A percentile compares a stretch with the other conserved stretches of the same genome.
phyloP scores from a whole-genome alignment of 2,888 invertebrate genomes.

The Furcula furcula region DNA sequence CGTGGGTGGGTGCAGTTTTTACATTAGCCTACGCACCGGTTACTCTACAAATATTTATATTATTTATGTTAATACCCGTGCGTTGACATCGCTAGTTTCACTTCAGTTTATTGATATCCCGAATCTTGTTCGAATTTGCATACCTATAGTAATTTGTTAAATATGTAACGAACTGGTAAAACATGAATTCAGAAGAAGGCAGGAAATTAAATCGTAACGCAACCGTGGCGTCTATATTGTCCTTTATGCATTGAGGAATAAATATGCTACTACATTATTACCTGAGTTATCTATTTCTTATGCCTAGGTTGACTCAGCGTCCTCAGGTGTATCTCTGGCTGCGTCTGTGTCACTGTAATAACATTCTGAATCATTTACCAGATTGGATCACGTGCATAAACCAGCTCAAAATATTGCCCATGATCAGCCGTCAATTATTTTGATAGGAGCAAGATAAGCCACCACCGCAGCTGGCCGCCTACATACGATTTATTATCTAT shows the following conservation, averaged over 20 bases:
- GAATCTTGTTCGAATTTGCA: too few species aligned
- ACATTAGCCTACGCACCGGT: slow-evolving; percentile 32
- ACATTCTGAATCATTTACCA: slow-evolving; percentile 38
- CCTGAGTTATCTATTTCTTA: too few species aligned
- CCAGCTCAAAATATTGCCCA: slow-evolving; percentile 19
- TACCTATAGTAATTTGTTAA: too few species aligned
- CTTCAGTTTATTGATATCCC: slow-evolving; percentile 1
- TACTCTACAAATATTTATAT: slow-evolving; percentile 23
- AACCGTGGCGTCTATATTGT: too few species aligned
- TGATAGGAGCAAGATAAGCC: slow-evolving; percentile 18
- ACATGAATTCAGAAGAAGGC: too few species aligned
- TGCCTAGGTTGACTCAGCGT: slow-evolving; percentile 14
- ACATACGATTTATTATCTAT: slow-evolving; percentile 1
- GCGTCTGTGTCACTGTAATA: slow-evolving; percentile 33
- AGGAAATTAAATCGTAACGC: too few species aligned
- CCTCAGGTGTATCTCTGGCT: slow-evolving; percentile 20
- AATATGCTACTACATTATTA: too few species aligned
- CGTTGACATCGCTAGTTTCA: slow-evolving; percentile 5
- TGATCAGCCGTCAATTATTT: slow-evolving; percentile 25
- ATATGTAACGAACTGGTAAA: too few species aligned
- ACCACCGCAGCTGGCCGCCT: neutral
- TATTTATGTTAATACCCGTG: slow-evolving; percentile 16
- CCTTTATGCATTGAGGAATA: too few species aligned
- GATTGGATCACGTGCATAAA: slow-evolving; percentile 29
- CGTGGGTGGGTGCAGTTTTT: slow-evolving; percentile 37